These are phyloP conservation scores for Sciurus carolinensis DNA, from an alignment of 2,797 vertebrate genomes.

Conservation along the genomic window DNA sequence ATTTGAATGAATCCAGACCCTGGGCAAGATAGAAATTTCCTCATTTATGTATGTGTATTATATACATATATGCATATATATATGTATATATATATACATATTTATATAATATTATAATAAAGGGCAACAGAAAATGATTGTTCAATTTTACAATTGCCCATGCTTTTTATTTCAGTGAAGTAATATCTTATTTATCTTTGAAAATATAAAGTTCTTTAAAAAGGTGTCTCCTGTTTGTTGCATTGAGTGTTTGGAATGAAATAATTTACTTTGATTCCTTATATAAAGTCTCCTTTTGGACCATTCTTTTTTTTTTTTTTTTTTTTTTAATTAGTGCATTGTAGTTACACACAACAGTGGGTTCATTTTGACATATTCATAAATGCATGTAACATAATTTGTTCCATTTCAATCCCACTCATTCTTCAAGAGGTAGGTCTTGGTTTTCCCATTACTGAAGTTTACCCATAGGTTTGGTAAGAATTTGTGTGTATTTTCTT, in stretches of 20 bases:
- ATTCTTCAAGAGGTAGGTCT: not conserved
- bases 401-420: not conserved
- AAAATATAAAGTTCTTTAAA: constrained; percentile 25
- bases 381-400: too few species aligned
- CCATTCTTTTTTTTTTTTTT: not conserved
- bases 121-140: not conserved
- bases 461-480: not conserved
- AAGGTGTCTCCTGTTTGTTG: not conserved
- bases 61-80: not conserved
- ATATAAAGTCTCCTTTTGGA: not conserved
- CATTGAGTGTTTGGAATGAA: not conserved
- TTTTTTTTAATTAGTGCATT: too few species aligned
- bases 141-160: not conserved
- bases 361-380: too few species aligned
- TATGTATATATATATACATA: not conserved
- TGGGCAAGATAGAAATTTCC: not conserved
- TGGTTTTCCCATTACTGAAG: not conserved
- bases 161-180: not conserved
- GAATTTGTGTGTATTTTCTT: not conserved
- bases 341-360: too few species aligned
- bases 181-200: not conserved
- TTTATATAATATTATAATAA: not conserved
- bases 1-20: not conserved
- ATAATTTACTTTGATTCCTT: not conserved
- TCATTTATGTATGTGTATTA: not conserved